Evolutionary conservation across 1,140 invertebrate species (phyloP).

Genomic region (Stegodyphus mimosarum): DNA sequence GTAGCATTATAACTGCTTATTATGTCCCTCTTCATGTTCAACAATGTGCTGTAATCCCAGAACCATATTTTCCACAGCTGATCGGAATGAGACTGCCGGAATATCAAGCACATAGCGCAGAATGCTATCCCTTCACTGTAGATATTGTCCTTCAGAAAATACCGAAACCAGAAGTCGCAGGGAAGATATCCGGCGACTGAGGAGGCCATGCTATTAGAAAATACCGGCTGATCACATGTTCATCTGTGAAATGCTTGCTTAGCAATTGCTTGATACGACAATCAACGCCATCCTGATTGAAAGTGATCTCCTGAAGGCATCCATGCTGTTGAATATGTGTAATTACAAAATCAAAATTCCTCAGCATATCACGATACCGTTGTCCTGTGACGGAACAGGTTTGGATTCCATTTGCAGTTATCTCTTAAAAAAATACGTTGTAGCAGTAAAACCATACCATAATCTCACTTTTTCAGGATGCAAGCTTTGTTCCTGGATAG

Average conservation of each 20-base stretch:
- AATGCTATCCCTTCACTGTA: neutral
- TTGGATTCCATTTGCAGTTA: constrained; percentile 7
- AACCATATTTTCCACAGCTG: constrained; percentile 7
- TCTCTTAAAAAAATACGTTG: neutral
- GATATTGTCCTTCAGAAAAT: neutral
- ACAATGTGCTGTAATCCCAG: constrained; percentile 5
- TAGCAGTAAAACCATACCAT: neutral
- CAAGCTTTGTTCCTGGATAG: constrained; percentile 3
- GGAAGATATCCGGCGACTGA: neutral
- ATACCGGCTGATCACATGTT: neutral
- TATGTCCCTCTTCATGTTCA: constrained; percentile 5
- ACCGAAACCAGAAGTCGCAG: neutral
- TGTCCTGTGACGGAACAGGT: neutral
- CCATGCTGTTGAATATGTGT: neutral
- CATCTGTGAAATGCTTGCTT: neutral
- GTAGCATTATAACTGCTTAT: neutral
- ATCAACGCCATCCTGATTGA: neutral
- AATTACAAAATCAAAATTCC: constrained; percentile 15
- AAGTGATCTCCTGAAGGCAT: constrained; percentile 2
- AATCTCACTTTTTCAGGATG: constrained; percentile 13
- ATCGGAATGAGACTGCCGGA: neutral
- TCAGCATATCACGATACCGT: constrained; percentile 8
- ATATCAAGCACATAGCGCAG: neutral
- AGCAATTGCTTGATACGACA: neutral
- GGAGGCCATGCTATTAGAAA: constrained; percentile 3